phyloP scores from a whole-genome alignment of 1,140 invertebrate species.

The Drosophila suzukii region DNA sequence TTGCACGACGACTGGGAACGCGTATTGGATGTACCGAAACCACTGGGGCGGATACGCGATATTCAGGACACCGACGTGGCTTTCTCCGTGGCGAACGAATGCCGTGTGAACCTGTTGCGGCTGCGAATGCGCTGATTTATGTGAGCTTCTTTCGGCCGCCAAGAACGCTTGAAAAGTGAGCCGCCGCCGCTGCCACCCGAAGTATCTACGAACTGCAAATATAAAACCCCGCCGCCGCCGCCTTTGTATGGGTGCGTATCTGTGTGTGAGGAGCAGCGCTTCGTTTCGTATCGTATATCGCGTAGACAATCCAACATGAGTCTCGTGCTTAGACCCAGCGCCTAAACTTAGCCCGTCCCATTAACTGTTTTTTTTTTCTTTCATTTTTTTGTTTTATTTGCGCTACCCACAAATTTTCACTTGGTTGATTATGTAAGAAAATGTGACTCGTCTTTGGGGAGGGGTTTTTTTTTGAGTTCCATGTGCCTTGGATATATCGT shows the following conservation, averaged over 20 bases:
- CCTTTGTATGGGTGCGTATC: conserved; percentile 1
- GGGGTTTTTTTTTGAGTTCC: conserved; percentile 3
- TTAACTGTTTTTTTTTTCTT: conserved; percentile 2
- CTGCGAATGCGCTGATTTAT: conserved; percentile 71
- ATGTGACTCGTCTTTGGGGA: conserved; percentile 60
- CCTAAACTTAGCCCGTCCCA: conserved; percentile 25
- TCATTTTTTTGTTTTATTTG: conserved; percentile 4
- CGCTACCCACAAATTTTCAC: conserved; percentile 34
- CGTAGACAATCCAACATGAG: conserved; percentile 64
- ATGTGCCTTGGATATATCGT: conserved; percentile 55
- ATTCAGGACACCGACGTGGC: conserved; percentile 50
- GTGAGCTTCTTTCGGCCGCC: conserved; percentile 46
- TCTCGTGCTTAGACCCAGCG: conserved; percentile 69
- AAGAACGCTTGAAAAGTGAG: conserved; percentile 42
- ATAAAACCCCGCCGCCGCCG: neutral
- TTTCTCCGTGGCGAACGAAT: conserved; percentile 72
- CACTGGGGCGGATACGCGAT: conserved; percentile 23
- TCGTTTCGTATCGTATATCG: conserved; percentile 43
- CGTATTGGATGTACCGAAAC: neutral
- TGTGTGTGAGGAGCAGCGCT: conserved; percentile 19
- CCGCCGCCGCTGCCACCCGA: conserved; percentile 18
- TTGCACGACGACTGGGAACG: conserved; percentile 13
- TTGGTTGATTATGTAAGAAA: conserved; percentile 68
- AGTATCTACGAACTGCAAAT: conserved; percentile 21
- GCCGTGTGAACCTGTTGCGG: conserved; percentile 80